These are phyloP conservation scores for Clunio marinus DNA, from an alignment of 2,888 invertebrate species.

Conservation along the genomic window DNA sequence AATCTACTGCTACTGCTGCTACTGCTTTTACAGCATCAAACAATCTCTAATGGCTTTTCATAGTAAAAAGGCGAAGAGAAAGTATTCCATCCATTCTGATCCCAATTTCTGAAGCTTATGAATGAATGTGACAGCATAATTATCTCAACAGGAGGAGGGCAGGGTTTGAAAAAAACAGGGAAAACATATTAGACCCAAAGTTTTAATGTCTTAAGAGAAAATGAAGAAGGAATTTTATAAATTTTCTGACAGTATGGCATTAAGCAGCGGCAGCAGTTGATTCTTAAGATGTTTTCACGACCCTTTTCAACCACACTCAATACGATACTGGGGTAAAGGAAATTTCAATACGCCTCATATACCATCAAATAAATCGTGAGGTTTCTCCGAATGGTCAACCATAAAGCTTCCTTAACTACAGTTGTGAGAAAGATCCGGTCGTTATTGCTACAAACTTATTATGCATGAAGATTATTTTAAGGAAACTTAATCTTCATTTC, in stretches of 20 bases:
- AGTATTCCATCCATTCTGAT: slow-evolving; percentile 2
- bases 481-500: not conserved
- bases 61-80: too few species aligned
- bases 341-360: slow-evolving; percentile 4
- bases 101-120: slow-evolving; percentile 17
- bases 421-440: not conserved
- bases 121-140: slow-evolving; percentile 33
- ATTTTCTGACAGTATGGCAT: too few species aligned
- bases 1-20: too few species aligned
- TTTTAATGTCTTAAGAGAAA: not conserved
- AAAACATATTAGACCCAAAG: slow-evolving; percentile 3
- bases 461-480: not conserved
- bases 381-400: slow-evolving; percentile 22
- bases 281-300: too few species aligned
- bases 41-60: too few species aligned
- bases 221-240: too few species aligned
- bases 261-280: too few species aligned
- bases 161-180: not conserved
- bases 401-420: not conserved
- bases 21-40: too few species aligned
- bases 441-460: not conserved
- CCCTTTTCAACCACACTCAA: too few species aligned
- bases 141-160: slow-evolving; percentile 5
- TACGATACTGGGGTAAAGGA: too few species aligned
- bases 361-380: slow-evolving; percentile 27